Evolutionary conservation across 23 tunicate species (phyloP), one percentile per base, ranked within the genome.

Genomic region (Halocynthia roretzi): DNA sequence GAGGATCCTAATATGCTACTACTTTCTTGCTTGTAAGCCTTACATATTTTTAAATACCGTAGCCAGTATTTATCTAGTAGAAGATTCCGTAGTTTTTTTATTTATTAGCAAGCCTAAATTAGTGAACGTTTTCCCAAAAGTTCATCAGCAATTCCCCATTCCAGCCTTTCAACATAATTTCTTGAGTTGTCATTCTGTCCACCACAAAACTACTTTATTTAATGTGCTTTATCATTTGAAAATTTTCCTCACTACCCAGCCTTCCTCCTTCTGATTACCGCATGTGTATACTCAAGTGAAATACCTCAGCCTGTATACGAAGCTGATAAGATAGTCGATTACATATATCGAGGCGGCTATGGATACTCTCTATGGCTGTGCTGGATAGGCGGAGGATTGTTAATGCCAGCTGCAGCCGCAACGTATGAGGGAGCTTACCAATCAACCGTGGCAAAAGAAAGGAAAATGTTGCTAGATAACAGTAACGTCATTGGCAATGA

Each of bases 291-390:
- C 85, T 54, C 66, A 49, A 44, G 70, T 51, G 51, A 60, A 53
- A 83, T 88, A 7, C 88, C 88, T 6, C 95, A 88, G 72, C 76
- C 81, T 6, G 68, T 78, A 17, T 62, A 70, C 75, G 60, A 76
- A 15, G 84, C 56, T 40, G 67, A 77, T 8, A 48, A 20, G 63
- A 77, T 85, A 18, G 77, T 66, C 40, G 78, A 77, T 44, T 91
- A 81, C 77, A 65, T 73, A 14, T 91, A 82, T 70, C 10, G 62
- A 5, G 87, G 86, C 15, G 86, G 83, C 8, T 91, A 91, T 71
- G 97, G 97, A 5, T 91, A 91, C 51, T 91, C 97, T 15, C 9
- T 91, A 76, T 91, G 97, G 97, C 51, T 91, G 49, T 50, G 87
- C 12, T 91, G 97, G 97, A 67, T 91, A 10, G 80, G 81, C 6